These are phyloP conservation scores for Agrochola lota DNA, from an alignment of 2,888 invertebrate species.

Conservation along the genomic window DNA sequence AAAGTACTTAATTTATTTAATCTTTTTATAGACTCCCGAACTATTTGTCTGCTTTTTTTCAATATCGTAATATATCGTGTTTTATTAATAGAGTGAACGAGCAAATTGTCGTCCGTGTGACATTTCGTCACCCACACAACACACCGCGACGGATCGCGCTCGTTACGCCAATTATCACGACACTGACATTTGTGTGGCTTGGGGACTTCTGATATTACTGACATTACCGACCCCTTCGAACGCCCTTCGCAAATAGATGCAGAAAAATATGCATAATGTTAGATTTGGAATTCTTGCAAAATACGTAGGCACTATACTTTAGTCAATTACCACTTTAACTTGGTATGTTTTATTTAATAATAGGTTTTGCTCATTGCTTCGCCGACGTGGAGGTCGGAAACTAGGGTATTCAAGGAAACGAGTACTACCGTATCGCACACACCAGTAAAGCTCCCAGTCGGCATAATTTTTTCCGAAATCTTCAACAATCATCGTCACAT, in stretches of 20 bases:
- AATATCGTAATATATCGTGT: slow-evolving; percentile 11
- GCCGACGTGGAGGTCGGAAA: too few relatives aligned
- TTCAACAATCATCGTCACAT: too few relatives aligned
- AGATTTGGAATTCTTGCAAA: neutral
- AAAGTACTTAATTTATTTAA: neutral
- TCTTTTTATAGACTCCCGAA: neutral
- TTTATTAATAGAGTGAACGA: slow-evolving; percentile 58
- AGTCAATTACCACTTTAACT: too few relatives aligned
- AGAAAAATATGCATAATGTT: neutral
- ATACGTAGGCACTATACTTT: neutral
- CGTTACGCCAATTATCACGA: slow-evolving; percentile 73
- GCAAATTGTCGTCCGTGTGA: slow-evolving; percentile 65
- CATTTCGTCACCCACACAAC: slow-evolving; percentile 72
- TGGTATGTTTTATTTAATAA: too few relatives aligned
- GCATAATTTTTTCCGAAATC: too few relatives aligned
- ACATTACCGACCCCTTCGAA: slow-evolving; percentile 41
- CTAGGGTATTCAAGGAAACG: too few relatives aligned
- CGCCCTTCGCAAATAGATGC: slow-evolving; percentile 13
- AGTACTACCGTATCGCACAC: too few relatives aligned
- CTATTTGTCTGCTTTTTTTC: neutral
- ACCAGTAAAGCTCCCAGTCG: too few relatives aligned
- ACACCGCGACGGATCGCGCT: slow-evolving; percentile 76
- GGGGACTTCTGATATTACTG: slow-evolving; percentile 55
- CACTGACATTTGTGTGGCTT: slow-evolving; percentile 78
- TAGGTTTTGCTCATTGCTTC: too few relatives aligned